These are phyloP conservation scores for Holacanthella duospinosa DNA, from an alignment of 2,888 invertebrate species.

Conservation along the genomic window DNA sequence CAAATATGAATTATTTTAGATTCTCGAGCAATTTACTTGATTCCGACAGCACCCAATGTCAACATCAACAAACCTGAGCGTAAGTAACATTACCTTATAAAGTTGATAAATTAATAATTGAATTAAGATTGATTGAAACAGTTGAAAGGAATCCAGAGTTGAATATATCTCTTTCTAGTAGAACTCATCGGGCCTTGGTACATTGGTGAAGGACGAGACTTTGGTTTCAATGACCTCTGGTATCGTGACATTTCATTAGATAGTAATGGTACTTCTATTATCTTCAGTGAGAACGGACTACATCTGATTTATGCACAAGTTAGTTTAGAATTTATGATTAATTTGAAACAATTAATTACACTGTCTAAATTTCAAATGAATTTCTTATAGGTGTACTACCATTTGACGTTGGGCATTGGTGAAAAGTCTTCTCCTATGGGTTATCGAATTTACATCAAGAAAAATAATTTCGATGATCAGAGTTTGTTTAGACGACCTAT, in stretches of 20 bases:
- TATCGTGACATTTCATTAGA: constrained; percentile 22
- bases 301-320: constrained; percentile 33
- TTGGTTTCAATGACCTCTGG: constrained; percentile 31
- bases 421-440: constrained; percentile 19
- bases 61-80: constrained; percentile 23
- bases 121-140: no score
- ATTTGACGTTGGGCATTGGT: constrained; percentile 6
- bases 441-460: constrained; percentile 26
- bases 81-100: constrained; percentile 13
- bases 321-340: neutral
- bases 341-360: neutral
- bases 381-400: constrained; percentile 26
- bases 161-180: constrained; percentile 19
- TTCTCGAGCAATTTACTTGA: constrained; percentile 23
- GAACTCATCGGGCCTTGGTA: constrained; percentile 35
- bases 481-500: constrained; percentile 15
- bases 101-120: neutral
- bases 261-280: constrained; percentile 24
- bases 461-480: constrained; percentile 5
- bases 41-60: constrained; percentile 20
- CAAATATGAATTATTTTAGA: no score
- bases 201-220: constrained; percentile 18
- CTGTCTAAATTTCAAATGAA: neutral
- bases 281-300: constrained; percentile 26
- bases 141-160: no score